phyloP scores from a whole-genome alignment of 2,113 vertebrate species.

The Caranx melampygus region DNA sequence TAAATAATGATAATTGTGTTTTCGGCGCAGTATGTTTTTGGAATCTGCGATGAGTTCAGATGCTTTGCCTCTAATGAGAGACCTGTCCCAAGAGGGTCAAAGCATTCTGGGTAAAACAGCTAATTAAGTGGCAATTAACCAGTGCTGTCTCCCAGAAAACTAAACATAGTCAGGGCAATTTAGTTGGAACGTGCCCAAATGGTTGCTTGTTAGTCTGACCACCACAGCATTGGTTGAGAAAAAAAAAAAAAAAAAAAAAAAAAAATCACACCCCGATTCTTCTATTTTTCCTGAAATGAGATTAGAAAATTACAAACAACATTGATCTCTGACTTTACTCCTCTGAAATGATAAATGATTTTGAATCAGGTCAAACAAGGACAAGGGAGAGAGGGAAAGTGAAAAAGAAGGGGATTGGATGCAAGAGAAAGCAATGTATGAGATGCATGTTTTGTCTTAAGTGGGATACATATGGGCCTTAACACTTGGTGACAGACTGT shows the following conservation, averaged over 20 bases:
- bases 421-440: slow-evolving; percentile 55
- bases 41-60: slow-evolving; percentile 61
- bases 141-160: slow-evolving; percentile 77
- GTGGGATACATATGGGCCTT: slow-evolving; percentile 80
- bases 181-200: slow-evolving; percentile 70
- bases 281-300: slow-evolving; percentile 42
- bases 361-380: slow-evolving; percentile 50
- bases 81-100: slow-evolving; percentile 82
- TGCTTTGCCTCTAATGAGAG: slow-evolving; percentile 82
- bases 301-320: slow-evolving; percentile 54
- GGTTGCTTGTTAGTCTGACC: slow-evolving; percentile 67
- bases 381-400: slow-evolving; percentile 1
- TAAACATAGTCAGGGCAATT: slow-evolving; percentile 77
- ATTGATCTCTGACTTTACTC: slow-evolving; percentile 54
- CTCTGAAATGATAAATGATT: slow-evolving; percentile 49
- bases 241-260: slow-evolving; percentile 27
- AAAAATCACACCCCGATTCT: slow-evolving; percentile 29
- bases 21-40: slow-evolving; percentile 59
- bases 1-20: slow-evolving; percentile 77
- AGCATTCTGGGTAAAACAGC: slow-evolving; percentile 78
- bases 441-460: slow-evolving; percentile 77
- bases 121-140: slow-evolving; percentile 87
- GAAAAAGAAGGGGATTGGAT: slow-evolving; percentile 17
- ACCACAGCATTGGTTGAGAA: slow-evolving; percentile 4
- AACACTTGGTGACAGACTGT: slow-evolving; percentile 82